These are phyloP conservation scores for Augochlora pura DNA, from an alignment of 1,140 invertebrate genomes.

Conservation along the genomic window DNA sequence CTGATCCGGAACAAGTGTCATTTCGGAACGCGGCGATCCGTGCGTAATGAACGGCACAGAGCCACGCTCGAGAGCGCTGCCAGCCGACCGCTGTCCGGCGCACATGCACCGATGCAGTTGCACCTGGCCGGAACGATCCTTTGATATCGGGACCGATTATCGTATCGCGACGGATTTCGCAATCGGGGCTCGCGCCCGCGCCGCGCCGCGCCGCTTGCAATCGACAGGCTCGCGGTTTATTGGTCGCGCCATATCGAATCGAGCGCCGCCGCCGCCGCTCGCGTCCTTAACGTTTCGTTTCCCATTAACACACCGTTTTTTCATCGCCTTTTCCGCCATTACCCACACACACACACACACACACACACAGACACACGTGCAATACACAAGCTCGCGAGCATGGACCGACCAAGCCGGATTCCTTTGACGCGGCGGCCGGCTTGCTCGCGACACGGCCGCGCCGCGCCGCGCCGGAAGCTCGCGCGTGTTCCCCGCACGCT, in stretches of 20 bases:
- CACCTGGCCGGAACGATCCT: conserved; percentile 27
- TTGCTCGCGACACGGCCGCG: background rate
- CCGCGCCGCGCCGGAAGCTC: background rate
- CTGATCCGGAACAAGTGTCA: background rate
- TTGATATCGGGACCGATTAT: conserved; percentile 51
- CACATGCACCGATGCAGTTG: conserved; percentile 19
- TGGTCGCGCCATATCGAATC: conserved; percentile 6
- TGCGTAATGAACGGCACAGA: conserved; percentile 22
- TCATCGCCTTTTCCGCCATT: no score
- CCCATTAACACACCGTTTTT: background rate
- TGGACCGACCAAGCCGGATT: conserved; percentile 2
- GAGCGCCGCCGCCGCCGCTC: no score
- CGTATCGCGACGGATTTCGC: conserved; percentile 24
- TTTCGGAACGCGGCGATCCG: conserved; percentile 15
- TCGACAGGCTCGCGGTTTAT: conserved; percentile 48
- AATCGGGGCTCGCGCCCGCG: background rate
- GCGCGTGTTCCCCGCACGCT: background rate
- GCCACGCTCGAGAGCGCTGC: background rate
- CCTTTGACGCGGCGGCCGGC: conserved; percentile 23
- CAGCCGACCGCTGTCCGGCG: conserved; percentile 14
- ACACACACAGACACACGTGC: background rate
- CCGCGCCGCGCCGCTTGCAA: conserved; percentile 28
- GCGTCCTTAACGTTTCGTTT: conserved; percentile 34
- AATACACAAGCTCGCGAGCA: no score
- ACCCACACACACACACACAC: background rate